Evolutionary conservation across 2,797 vertebrate genomes (phyloP), one percentile per base, ranked within the genome.

Genomic region (Nannoperca obscura): DNA sequence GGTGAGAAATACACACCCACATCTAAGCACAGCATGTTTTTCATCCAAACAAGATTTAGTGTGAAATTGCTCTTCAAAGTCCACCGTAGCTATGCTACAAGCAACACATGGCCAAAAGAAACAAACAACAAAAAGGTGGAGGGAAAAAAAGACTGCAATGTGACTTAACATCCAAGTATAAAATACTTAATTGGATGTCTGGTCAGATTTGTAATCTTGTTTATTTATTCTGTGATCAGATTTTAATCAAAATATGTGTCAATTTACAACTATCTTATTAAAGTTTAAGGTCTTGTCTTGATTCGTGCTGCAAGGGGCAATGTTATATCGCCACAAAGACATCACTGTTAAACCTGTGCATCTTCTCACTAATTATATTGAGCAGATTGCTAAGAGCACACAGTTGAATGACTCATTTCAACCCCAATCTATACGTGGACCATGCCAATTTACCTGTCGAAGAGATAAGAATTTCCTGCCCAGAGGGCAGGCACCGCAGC

Each of bases 391-490:
- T 17, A 44, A 44, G 15, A 60, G 44, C 55, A 40, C 6, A 46
- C 14, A 15, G 36, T 4, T 47, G 24, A 76, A 76, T 78, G 40
- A 36, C 36, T 53, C 32, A 76, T 83, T 91, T 80, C 40, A 74
- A 73, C 61, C 67, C 71, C 74, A 81, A 82, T 84, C 71, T 83
- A 47, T 12, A 75, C 55, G 24, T 57, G 50, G 64, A 66, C 76
- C 32, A 27, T 75, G 69, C 63, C 64, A 84, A 90, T 83, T 78
- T 84, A 80, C 80, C 74, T 66, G 74, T 74, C 44, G 3, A 44
- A 30, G 66, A 84, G 84, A 91, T 87, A 86, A 90, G 77, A 77
- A 70, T 22, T 67, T 68, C 49, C 73, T 57, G 63, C 77, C 58
- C 42, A 22, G 22, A 72, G 54, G 52, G 32, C 49, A 71, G 49